Percentiles rank a stretch among this genome's conserved stretches.
Evolutionary conservation across 2,113 vertebrate genomes (phyloP).

Genomic region (Corydoras sp.): DNA sequence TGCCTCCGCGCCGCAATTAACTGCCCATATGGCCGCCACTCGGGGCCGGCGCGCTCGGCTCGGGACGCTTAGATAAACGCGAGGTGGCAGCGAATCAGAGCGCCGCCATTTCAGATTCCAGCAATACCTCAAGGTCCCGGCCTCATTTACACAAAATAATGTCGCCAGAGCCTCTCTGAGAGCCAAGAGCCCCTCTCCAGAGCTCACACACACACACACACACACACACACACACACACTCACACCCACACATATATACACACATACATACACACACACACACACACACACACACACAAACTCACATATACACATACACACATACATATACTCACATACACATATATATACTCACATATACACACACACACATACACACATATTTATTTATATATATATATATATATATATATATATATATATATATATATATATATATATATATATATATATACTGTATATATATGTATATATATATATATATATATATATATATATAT

Average conservation of each 20-base stretch:
- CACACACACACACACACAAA: conserved; percentile 10
- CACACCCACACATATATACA: neutral
- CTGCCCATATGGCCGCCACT: conserved; percentile 36
- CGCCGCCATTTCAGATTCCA: conserved; percentile 56
- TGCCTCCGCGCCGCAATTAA: conserved; percentile 39
- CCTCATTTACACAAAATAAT: conserved; percentile 67
- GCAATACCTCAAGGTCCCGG: conserved; percentile 61
- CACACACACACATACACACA: conserved; percentile 13
- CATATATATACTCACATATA: conserved; percentile 10
- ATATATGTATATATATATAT: too few species aligned
- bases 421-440: neutral
- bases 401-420: too few species aligned
- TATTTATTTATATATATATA: too few species aligned
- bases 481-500: too few species aligned
- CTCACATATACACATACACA: too few species aligned
- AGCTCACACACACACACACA: neutral
- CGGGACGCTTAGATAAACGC: conserved; percentile 34
- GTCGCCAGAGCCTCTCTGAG: conserved; percentile 41
- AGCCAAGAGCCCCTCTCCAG: neutral
- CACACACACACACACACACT: conserved; percentile 18
- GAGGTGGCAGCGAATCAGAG: conserved; percentile 38
- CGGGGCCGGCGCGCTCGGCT: conserved; percentile 38
- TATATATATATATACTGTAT: too few species aligned
- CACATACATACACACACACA: conserved; percentile 2
- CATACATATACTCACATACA: neutral